These are phyloP conservation scores for Oncorhynchus clarkii DNA, from an alignment of 2,113 vertebrate species.

Conservation along the genomic window DNA sequence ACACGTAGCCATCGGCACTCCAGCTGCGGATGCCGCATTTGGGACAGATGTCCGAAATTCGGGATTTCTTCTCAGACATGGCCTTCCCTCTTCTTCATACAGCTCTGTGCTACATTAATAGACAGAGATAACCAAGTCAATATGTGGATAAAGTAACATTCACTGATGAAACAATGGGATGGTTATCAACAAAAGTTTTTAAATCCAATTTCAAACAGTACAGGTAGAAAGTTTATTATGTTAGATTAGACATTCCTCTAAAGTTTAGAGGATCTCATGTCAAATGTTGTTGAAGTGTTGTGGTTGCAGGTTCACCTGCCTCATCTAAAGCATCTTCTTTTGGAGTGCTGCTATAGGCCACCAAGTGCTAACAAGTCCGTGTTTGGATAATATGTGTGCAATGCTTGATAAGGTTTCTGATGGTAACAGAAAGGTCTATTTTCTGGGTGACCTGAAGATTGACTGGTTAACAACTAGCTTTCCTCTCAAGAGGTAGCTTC, in stretches of 20 bases:
- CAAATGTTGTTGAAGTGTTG: too few species aligned
- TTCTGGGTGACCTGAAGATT: too few species aligned
- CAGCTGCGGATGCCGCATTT: slow-evolving; percentile 85
- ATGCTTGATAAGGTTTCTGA: too few species aligned
- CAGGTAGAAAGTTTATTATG: neutral
- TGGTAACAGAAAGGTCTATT: too few species aligned
- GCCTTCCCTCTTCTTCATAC: slow-evolving; percentile 11
- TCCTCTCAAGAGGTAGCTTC: too few species aligned
- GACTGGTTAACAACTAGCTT: too few species aligned
- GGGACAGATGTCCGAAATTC: slow-evolving; percentile 82
- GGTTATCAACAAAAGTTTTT: neutral
- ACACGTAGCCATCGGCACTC: slow-evolving; percentile 90
- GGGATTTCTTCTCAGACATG: slow-evolving; percentile 77
- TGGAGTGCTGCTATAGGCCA: too few species aligned
- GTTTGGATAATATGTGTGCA: too few species aligned
- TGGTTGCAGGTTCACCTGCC: too few species aligned
- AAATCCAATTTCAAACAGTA: neutral
- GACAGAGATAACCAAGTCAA: slow-evolving; percentile 2
- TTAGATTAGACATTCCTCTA: neutral
- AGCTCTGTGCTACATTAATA: slow-evolving; percentile 32
- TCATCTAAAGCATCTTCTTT: too few species aligned
- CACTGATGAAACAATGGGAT: neutral
- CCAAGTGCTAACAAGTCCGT: too few species aligned
- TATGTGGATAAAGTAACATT: neutral
- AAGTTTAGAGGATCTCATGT: too few species aligned